A percentile compares a stretch with the other conserved stretches of the same genome.
These are phyloP conservation scores for Henricia sp. DNA, from an alignment of 53 echinoderm and acorn worm genomes.

Conservation along the genomic window DNA sequence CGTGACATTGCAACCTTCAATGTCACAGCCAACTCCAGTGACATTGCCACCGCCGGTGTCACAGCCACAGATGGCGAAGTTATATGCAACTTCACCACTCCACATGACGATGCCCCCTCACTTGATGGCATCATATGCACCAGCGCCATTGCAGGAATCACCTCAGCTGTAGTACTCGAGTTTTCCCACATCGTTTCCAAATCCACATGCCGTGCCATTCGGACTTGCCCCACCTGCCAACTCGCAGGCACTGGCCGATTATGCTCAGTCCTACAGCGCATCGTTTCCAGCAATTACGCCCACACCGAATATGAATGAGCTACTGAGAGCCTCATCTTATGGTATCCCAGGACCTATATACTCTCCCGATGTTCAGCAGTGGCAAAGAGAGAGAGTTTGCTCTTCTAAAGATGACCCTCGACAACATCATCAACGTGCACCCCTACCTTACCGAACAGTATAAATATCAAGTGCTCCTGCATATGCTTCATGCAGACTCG, in stretches of 20 bases:
- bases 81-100: no score
- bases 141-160: no score
- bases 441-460: slow-evolving; percentile 12
- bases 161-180: no score
- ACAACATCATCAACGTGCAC: slow-evolving; percentile 20
- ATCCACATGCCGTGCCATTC: neutral
- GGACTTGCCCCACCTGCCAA: neutral
- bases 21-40: neutral
- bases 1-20: neutral
- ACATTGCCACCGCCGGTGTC: neutral
- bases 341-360: slow-evolving; percentile 25
- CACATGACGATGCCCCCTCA: no score
- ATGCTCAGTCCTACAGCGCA: neutral
- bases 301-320: neutral
- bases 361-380: neutral
- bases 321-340: slow-evolving; percentile 13
- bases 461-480: slow-evolving; percentile 25
- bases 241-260: neutral
- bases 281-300: neutral
- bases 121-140: no score
- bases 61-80: neutral
- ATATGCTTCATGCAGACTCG: neutral
- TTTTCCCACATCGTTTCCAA: no score
- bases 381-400: slow-evolving; percentile 8
- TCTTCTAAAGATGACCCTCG: slow-evolving; percentile 15